These are phyloP conservation scores for Phasia obesa DNA, from an alignment of 2,888 invertebrate species.

Conservation along the genomic window DNA sequence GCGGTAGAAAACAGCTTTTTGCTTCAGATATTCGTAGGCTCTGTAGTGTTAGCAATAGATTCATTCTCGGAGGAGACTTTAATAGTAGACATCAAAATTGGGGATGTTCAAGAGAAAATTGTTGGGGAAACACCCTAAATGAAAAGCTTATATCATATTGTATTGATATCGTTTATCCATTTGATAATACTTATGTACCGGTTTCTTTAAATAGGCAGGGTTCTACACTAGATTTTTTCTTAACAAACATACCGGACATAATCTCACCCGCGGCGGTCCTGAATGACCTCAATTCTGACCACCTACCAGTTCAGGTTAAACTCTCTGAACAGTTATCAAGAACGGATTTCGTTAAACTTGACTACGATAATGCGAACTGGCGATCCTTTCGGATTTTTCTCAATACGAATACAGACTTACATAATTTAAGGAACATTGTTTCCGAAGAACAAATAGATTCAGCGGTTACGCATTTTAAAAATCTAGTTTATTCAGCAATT, in stretches of 20 bases:
- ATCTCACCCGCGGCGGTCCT: neutral
- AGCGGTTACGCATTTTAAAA: too few relatives aligned
- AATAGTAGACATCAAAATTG: constrained; percentile 25
- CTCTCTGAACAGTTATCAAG: too few relatives aligned
- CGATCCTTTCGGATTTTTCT: too few relatives aligned
- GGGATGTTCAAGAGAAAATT: constrained; percentile 13
- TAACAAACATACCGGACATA: neutral
- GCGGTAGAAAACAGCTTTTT: constrained; percentile 12
- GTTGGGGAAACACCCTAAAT: constrained; percentile 16
- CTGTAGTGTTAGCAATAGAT: constrained; percentile 1
- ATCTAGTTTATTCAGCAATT: too few relatives aligned
- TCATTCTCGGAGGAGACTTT: constrained; percentile 30
- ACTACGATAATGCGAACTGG: too few relatives aligned
- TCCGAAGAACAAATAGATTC: too few relatives aligned
- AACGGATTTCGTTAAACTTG: too few relatives aligned
- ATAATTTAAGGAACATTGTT: too few relatives aligned
- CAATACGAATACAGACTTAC: too few relatives aligned
- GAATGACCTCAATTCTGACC: too few relatives aligned
- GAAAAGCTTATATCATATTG: neutral
- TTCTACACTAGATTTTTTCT: constrained; percentile 12
- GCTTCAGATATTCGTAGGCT: constrained; percentile 20
- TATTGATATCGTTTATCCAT: constrained; percentile 6
- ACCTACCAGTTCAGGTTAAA: too few relatives aligned
- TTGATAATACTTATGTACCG: neutral
- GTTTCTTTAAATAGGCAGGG: neutral